Evolutionary conservation across 2,888 invertebrate genomes (phyloP), one percentile per base, ranked within the genome.

Genomic region (Cheilosia grossa): DNA sequence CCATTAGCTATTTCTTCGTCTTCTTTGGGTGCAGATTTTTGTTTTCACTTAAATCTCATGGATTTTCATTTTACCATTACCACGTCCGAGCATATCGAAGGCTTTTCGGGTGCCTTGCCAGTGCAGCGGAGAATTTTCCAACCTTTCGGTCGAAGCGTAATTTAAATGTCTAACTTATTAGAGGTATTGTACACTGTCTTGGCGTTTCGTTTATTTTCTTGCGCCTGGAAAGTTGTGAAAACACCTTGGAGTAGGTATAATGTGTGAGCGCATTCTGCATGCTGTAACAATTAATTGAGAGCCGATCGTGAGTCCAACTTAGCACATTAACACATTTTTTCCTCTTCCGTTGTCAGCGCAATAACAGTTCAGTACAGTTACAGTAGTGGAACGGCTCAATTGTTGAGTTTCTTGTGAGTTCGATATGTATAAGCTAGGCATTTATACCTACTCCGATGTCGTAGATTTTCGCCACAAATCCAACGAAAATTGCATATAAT

Each of bases 271-370:
- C 44, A 63, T 61, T 59, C 40, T 73, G 73, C 59, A 72, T 85
- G 83, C 75, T 70, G 80, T 72, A 85, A 80, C 70, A 66, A 85
- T 80, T 83, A 83, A 83, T 80, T 83, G 80, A 80, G 74, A 69
- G 58, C 21, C 70, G 59, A 85, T 85, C 83, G 83, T 85, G 83
- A 85, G 70, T 70, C 75, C 80, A 75, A 85, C 80, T 85, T 66
- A 61, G 30, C 70, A 72, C 75, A 85, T 85, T 85, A 80, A 37
- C 74, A 75, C 80, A 69, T 59, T 69, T 80, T 80, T 80, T 69
- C 53, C 13, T 49, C 44, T 80, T 80, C 80, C 66, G 59, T 66
- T 64, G 21, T 53, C 19, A 27, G 10, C 1, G 37, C 13, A 37
- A 3, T 37, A 13, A 37, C 30, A 30, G 7, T 9, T 4, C 5